These are phyloP conservation scores for Buceros bicornis DNA, from an alignment of 2,797 vertebrate species.

Conservation along the genomic window DNA sequence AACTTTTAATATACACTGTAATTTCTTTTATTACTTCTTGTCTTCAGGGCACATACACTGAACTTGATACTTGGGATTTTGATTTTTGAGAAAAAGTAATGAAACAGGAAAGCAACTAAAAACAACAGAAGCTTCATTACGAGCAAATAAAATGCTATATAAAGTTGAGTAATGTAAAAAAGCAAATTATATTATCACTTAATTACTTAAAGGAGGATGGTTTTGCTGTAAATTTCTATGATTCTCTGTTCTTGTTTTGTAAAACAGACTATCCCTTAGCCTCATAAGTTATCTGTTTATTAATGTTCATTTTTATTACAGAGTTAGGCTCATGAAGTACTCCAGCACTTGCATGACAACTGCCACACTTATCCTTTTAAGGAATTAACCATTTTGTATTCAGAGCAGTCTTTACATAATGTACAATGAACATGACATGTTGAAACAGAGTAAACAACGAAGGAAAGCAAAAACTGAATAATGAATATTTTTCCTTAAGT, in stretches of 20 bases:
- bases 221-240: neutral
- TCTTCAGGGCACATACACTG: neutral
- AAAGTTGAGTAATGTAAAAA: neutral
- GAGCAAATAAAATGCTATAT: neutral
- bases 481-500: neutral
- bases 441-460: neutral
- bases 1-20: neutral
- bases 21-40: neutral
- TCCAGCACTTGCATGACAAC: neutral
- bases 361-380: neutral
- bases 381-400: slow-evolving; percentile 28
- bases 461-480: neutral
- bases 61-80: neutral
- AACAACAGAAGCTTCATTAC: neutral
- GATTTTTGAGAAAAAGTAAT: neutral
- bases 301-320: neutral
- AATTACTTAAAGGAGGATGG: neutral
- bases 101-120: neutral
- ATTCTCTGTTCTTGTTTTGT: neutral
- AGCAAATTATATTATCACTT: neutral
- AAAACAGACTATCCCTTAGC: neutral
- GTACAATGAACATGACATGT: neutral
- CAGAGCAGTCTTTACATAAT: neutral
- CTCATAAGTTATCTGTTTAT: neutral
- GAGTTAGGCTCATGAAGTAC: neutral